Conservation (phyloP, 2,797 vertebrate genomes). For the Eulemur coronatus region DNA sequence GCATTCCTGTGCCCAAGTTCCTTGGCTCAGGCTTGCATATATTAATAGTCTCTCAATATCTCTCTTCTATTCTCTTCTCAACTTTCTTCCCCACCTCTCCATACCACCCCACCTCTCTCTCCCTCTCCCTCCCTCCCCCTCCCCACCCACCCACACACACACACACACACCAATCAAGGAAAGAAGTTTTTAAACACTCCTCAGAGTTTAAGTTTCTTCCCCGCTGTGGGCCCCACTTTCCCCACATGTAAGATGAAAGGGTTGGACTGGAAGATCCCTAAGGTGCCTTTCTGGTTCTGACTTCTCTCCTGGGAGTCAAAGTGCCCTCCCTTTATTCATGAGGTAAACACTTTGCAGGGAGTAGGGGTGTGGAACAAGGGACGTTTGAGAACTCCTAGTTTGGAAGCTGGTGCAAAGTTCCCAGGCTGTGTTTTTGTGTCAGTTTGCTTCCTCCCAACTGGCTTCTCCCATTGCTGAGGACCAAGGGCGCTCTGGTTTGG, state of each 20-base stretch:
- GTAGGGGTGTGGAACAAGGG: neutral
- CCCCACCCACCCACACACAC: neutral
- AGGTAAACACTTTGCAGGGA: neutral
- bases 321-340: neutral
- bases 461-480: neutral
- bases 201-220: neutral
- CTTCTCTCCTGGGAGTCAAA: neutral
- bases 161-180: neutral
- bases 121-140: neutral
- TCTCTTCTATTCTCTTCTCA: neutral
- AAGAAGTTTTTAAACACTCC: neutral
- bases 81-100: neutral
- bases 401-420: slow-evolving; percentile 35
- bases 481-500: neutral
- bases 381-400: slow-evolving; percentile 25
- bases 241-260: neutral
- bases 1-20: neutral
- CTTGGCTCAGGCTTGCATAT: neutral
- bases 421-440: slow-evolving; percentile 13
- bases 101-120: neutral
- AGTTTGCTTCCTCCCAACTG: slow-evolving; percentile 9
- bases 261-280: neutral
- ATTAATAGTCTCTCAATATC: neutral
- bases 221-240: neutral
- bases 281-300: neutral